phyloP scores from a whole-genome alignment of 2,888 invertebrate genomes.

The Cephus rjabovi region DNA sequence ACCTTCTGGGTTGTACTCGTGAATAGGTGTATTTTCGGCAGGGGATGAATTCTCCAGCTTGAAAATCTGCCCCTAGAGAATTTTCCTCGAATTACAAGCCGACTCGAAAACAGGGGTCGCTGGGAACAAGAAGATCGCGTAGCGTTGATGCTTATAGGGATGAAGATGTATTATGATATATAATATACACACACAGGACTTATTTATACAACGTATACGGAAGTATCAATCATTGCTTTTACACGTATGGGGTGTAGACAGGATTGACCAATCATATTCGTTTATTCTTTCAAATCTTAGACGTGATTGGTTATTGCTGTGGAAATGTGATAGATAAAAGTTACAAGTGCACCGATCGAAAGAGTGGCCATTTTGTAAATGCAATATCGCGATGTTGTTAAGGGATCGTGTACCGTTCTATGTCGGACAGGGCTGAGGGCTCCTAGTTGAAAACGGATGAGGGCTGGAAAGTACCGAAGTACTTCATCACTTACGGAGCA shows the following conservation, averaged over 20 bases:
- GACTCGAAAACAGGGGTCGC: not conserved
- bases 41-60: not conserved
- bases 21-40: not conserved
- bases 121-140: not conserved
- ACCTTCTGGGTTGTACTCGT: not conserved
- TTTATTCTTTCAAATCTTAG: no score
- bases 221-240: no score
- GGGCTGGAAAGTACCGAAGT: conserved; percentile 19
- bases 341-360: not conserved
- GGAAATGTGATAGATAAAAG: not conserved
- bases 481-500: conserved; percentile 36
- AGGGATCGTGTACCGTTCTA: not conserved
- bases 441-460: not conserved
- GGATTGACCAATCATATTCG: no score
- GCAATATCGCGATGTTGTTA: not conserved
- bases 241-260: no score
- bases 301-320: no score
- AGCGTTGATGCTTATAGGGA: not conserved
- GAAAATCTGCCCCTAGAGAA: not conserved
- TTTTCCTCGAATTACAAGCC: not conserved
- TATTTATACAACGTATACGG: no score
- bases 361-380: not conserved
- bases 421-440: not conserved
- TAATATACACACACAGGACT: no score
- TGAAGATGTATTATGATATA: no score